Base-by-base conservation (phyloP, 2,888 invertebrate species). In the Portevinia maculata region DNA sequence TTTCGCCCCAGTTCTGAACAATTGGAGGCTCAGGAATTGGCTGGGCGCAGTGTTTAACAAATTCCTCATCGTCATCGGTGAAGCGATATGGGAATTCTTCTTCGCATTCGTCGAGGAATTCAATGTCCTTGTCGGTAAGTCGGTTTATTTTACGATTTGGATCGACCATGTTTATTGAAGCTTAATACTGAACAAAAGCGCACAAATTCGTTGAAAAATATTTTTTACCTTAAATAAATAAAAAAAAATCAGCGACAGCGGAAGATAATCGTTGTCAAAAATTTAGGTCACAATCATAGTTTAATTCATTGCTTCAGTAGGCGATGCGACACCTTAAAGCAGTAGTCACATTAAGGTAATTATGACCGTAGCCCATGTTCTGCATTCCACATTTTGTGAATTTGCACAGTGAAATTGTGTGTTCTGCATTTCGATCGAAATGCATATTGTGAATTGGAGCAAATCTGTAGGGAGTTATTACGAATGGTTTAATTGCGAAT, bases 51-150 rank as follows among this genome's bases (percentile, higher is more conserved):
- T 91, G 87, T 24, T 89, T 89, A 91, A 93, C 92, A 87, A 93
- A 95, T 60, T 93, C 93, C 50, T 90, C 90, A 90, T 95, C 94
- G 6, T 92, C 91, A 32, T 93, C 93, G 37, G 94, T 93, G 85
- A 91, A 94, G 83, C 94, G 92, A 75, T 92, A 89, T 85, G 92
- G 92, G 55, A 94, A 92, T 87, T 93, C 93, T 75, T 92, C 92
- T 86, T 94, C 94, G 87, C 93, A 94, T 87, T 92, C 91, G 4
- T 91, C 92, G 60, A 94, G 86, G 85, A 94, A 94, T 50, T 92
- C 92, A 60, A 92, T 88, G 84, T 94, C 94, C 85, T 93, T 92
- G 17, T 91, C 91, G 9, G 93, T 93, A 32, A 94, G 87, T 64
- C 89, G 88, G 79, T 91, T 91, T n/a, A 91, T 91, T 87, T 91